Percentiles rank a stretch among this genome's conserved stretches.
These are phyloP conservation scores for Macrocentrus cingulum DNA, from an alignment of 1,140 invertebrate species.

Conservation along the genomic window DNA sequence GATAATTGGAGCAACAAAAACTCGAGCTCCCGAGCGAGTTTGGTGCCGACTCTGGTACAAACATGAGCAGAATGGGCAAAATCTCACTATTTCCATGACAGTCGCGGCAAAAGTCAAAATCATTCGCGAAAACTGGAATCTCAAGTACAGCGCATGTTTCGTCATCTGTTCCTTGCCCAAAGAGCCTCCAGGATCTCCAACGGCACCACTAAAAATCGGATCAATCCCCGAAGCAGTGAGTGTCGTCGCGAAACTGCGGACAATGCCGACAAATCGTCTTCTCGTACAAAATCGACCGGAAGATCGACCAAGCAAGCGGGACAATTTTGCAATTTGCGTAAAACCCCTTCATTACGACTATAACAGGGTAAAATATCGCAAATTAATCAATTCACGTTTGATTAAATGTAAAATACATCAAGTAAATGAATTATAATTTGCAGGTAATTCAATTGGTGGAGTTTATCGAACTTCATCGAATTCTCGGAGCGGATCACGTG, in stretches of 20 bases:
- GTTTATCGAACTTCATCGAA: constrained; percentile 86
- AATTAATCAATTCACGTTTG: too few species aligned
- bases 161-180: constrained; percentile 75
- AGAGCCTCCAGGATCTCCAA: constrained; percentile 48
- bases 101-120: constrained; percentile 79
- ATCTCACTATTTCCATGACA: constrained; percentile 62
- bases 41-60: constrained; percentile 84
- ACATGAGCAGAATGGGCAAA: constrained; percentile 39
- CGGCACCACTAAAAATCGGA: neutral
- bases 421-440: neutral
- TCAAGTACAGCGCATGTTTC: constrained; percentile 90
- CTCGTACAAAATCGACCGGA: constrained; percentile 58
- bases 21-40: constrained; percentile 77
- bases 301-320: constrained; percentile 54
- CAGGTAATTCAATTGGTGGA: constrained; percentile 82
- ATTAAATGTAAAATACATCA: too few species aligned
- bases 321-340: constrained; percentile 80
- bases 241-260: constrained; percentile 62
- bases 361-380: constrained; percentile 65
- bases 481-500: constrained; percentile 86
- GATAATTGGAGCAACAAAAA: constrained; percentile 85
- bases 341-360: constrained; percentile 92
- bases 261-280: constrained; percentile 66
- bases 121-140: constrained; percentile 91
- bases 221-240: constrained; percentile 65